Evolutionary conservation across 1,140 invertebrate species (phyloP).

Genomic region (Panagrolaimus sp.): DNA sequence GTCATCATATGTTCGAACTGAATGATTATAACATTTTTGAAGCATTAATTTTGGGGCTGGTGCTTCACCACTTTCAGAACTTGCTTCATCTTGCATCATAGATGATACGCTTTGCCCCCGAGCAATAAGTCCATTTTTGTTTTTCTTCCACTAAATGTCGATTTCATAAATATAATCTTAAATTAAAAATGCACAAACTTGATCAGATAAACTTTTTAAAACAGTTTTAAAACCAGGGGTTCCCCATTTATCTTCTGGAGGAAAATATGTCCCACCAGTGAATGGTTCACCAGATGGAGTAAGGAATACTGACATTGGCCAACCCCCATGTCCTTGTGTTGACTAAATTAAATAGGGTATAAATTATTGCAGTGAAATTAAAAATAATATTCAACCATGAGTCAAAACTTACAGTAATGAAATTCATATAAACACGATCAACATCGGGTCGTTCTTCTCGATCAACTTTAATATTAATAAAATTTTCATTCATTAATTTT

Average conservation of each 20-base stretch:
- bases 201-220: slow-evolving; percentile 65
- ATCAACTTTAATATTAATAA: slow-evolving; percentile 81
- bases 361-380: too few relatives aligned
- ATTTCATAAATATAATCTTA: slow-evolving; percentile 21
- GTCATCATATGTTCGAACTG: slow-evolving; percentile 69
- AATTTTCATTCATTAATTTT: slow-evolving; percentile 79
- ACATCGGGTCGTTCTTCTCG: slow-evolving; percentile 89
- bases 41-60: slow-evolving; percentile 53
- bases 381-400: too few relatives aligned
- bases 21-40: slow-evolving; percentile 65
- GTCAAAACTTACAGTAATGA: slow-evolving; percentile 74
- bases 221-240: slow-evolving; percentile 76
- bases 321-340: slow-evolving; percentile 66
- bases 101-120: slow-evolving; percentile 17
- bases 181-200: slow-evolving; percentile 55
- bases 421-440: slow-evolving; percentile 86
- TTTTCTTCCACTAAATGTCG: slow-evolving; percentile 69
- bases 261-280: slow-evolving; percentile 78
- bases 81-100: slow-evolving; percentile 20
- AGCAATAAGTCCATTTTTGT: background rate
- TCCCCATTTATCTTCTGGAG: slow-evolving; percentile 71
- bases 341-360: too few relatives aligned
- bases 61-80: slow-evolving; percentile 49
- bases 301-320: slow-evolving; percentile 90
- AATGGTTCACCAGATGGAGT: slow-evolving; percentile 79